Percentiles rank a stretch among this genome's conserved stretches.
These are phyloP conservation scores for Andrena haemorrhoa DNA, from an alignment of 2,888 invertebrate species.

Conservation along the genomic window DNA sequence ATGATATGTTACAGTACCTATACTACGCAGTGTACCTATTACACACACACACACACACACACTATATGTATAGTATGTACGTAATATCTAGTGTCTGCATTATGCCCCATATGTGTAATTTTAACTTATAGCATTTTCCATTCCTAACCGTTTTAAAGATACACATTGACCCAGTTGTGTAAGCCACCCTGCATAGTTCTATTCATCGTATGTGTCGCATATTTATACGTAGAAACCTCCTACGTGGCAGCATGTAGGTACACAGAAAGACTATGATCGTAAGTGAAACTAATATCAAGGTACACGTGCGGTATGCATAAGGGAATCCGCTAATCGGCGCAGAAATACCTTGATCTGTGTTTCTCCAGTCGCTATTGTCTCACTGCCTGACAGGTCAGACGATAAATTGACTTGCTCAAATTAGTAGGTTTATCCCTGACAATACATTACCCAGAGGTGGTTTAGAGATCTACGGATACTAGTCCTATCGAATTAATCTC, in stretches of 20 bases:
- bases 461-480: constrained; percentile 42
- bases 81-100: too few species aligned
- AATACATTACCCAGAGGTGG: constrained; percentile 58
- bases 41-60: too few species aligned
- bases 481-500: constrained; percentile 60
- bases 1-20: too few species aligned
- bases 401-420: constrained; percentile 68
- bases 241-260: background rate
- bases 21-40: too few species aligned
- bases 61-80: too few species aligned
- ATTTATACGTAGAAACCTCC: too few species aligned
- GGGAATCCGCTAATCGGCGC: constrained; percentile 40
- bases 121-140: too few species aligned
- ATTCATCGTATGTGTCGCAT: too few species aligned
- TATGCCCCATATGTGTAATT: too few species aligned
- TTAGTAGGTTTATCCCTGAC: constrained; percentile 63
- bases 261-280: constrained; percentile 26
- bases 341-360: constrained; percentile 42
- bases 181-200: too few species aligned
- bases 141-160: too few species aligned
- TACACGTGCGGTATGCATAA: constrained; percentile 9
- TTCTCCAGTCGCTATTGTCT: constrained; percentile 37
- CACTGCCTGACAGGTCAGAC: constrained; percentile 47
- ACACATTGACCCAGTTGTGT: too few species aligned
- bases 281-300: constrained; percentile 13